Base-by-base conservation (phyloP, 2,113 vertebrate species). In the Microcebus jonahi region DNA sequence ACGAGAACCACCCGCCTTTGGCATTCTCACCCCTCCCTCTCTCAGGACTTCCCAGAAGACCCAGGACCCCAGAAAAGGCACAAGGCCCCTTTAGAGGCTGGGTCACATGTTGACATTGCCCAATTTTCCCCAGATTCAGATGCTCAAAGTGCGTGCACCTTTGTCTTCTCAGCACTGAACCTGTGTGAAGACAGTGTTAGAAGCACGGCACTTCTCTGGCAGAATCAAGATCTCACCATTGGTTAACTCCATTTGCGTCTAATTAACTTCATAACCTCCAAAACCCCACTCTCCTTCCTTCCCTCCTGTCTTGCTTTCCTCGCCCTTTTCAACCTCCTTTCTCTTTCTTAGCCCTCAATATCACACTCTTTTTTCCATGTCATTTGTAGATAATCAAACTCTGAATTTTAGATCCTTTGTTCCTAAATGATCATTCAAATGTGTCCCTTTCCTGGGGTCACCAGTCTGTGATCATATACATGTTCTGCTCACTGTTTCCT, bases 1-100 rank as follows among this genome's bases (percentile, higher is more conserved):
- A 20, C 0, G 21, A 34, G 57, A 81, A 81, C 55, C 27, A 27
- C n/a, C 5, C 48, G 13, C 7, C 7, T 4, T 0, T 0, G 3
- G 39, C 5, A 1, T 0, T 13, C 18, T 21, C 84, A 2, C 18
- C 11, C 13, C 48, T 18, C 12, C 34, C 27, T 1, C 1, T 9
- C 42, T 2, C 12, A 12, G 53, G 31, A 48, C 20, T 2, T 17
- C 50, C 67, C 27, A 1, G 42, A 36, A 27, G 34, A 61, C 6
- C 9, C 11, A 11, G 42, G 45, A 21, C 73, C 67, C 63, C 13
- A 15, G 18, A 45, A 1, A 14, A 45, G 13, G 29, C 1, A 0
- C 2, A 6, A 75, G 50, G 34, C 81, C 18, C 14, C 31, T n/a
- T 45, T 34, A 3, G 4, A 21, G 61, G 10, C 17, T 0, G 8